Conservation (phyloP, 2,888 invertebrate genomes). For the Galerucella nymphaeae region DNA sequence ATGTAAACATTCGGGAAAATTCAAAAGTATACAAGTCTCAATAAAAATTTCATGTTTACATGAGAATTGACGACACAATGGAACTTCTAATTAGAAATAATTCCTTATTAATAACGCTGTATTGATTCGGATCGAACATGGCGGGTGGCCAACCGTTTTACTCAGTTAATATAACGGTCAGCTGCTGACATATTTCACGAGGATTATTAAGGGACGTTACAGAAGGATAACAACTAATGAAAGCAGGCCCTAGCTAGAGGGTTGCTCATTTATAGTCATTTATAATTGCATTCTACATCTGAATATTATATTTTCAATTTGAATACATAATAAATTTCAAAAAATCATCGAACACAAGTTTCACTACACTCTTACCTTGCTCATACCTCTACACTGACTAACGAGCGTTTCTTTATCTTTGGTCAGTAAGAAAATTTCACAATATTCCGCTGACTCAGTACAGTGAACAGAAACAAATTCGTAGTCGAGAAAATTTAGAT, state of each 20-base stretch:
- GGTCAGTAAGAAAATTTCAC: too few species aligned
- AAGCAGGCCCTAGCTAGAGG: neutral
- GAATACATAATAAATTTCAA: too few species aligned
- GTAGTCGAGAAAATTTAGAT: too few species aligned
- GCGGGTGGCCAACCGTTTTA: neutral
- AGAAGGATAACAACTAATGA: conserved; percentile 16
- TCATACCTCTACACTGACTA: too few species aligned
- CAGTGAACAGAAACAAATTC: too few species aligned
- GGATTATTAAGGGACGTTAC: conserved; percentile 15
- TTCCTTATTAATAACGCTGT: conserved; percentile 10
- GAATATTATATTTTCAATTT: neutral
- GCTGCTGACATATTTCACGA: conserved; percentile 21
- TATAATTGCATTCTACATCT: neutral
- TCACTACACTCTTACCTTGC: too few species aligned
- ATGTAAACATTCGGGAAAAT: too few species aligned
- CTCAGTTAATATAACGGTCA: conserved; percentile 15
- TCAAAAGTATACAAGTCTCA: neutral
- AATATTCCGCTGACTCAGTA: too few species aligned
- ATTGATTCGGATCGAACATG: conserved; percentile 14
- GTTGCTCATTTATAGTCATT: neutral
- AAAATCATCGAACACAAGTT: too few species aligned
- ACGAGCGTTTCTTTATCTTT: too few species aligned
- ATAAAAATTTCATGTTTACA: neutral
- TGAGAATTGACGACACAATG: neutral
- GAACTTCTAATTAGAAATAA: conserved; percentile 5